Evolutionary conservation across 2,888 invertebrate species (phyloP), one percentile per base, ranked within the genome.

Genomic region (Nipponacmea schrenckii): DNA sequence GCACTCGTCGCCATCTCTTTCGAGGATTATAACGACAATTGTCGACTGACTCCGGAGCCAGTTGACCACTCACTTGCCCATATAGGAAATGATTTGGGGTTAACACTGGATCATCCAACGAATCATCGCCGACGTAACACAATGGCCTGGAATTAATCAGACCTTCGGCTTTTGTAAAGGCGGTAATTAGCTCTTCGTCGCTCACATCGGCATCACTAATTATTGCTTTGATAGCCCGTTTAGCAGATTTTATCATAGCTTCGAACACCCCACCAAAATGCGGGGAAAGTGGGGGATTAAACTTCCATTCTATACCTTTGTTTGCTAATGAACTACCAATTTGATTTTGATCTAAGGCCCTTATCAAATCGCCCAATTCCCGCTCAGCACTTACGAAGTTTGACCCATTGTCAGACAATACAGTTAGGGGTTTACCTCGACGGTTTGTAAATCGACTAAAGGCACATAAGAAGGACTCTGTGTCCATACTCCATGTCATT

Each of bases 241-340:
- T 89, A 0, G 82, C 74, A 0, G 82, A 82, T 83, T 1, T 84
- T 82, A 72, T 88, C n/a, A n/a, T n/a, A n/a, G n/a, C n/a, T n/a
- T n/a, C 86, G 83, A 85, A 88, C 4, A 86, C 67, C 1, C 86
- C 86, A 2, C 87, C 85, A 63, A 84, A 84, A 69, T 88, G 84
- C 0, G 86, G 84, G 3, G 84, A 78, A 31, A 72, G 71, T 3
- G 86, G 84, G 7, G 87, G 86, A 24, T 79, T 84, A 67, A 87
- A 89, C 46, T 85, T 77, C 87, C 87, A 89, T 4, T 74, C 64
- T 10, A 83, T 80, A 1, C 74, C 73, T 7, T 78, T 72, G 7
- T 64, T 68, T 0, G 77, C 65, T n/a, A 81, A 24, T 44, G 0
- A 65, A 15, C 48, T 39, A 15, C 46, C 24, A 20, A 77, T 62